These are phyloP conservation scores for Melanotus villosus DNA, from an alignment of 2,888 invertebrate species.

Conservation along the genomic window DNA sequence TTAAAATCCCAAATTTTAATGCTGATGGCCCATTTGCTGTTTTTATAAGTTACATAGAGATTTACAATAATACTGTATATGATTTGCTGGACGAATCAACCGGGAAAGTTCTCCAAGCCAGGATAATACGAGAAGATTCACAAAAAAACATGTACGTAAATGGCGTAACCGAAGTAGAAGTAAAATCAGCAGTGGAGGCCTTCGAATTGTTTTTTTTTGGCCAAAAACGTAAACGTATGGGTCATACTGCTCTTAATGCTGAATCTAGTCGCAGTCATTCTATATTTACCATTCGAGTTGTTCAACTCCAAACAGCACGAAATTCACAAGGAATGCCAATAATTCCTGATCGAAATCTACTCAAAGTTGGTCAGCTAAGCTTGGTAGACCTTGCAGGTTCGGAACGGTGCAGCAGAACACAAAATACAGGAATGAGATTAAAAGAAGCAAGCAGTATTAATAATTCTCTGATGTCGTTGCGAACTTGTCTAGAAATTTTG, in stretches of 20 bases:
- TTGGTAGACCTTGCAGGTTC: conserved; percentile 98
- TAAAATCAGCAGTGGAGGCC: conserved; percentile 94
- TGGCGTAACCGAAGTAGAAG: conserved; percentile 93
- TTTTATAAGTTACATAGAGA: conserved; percentile 55
- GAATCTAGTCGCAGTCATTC: conserved; percentile 98
- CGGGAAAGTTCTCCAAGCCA: conserved; percentile 82
- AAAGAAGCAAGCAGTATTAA: conserved; percentile 88
- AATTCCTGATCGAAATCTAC: conserved; percentile 80
- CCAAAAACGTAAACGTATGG: conserved; percentile 91
- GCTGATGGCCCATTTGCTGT: conserved; percentile 79
- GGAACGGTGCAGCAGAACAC: conserved; percentile 92
- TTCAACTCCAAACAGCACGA: conserved; percentile 71
- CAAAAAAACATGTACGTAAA: conserved; percentile 94
- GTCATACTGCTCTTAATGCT: conserved; percentile 92
- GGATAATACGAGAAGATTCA: conserved; percentile 90
- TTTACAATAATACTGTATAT: conserved; percentile 81
- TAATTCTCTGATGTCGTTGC: conserved; percentile 93
- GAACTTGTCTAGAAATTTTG: conserved; percentile 92
- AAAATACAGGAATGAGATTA: conserved; percentile 80
- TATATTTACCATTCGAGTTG: conserved; percentile 93
- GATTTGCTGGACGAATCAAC: conserved; percentile 91
- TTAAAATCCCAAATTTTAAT: conserved; percentile 77
- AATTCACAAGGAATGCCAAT: conserved; percentile 68
- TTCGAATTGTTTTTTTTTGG: conserved; percentile 92
- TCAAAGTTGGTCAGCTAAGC: conserved; percentile 92